Percentiles rank a stretch among this genome's conserved stretches.
Conservation (phyloP, 2,113 vertebrate species). For the Mixornis gularis region DNA sequence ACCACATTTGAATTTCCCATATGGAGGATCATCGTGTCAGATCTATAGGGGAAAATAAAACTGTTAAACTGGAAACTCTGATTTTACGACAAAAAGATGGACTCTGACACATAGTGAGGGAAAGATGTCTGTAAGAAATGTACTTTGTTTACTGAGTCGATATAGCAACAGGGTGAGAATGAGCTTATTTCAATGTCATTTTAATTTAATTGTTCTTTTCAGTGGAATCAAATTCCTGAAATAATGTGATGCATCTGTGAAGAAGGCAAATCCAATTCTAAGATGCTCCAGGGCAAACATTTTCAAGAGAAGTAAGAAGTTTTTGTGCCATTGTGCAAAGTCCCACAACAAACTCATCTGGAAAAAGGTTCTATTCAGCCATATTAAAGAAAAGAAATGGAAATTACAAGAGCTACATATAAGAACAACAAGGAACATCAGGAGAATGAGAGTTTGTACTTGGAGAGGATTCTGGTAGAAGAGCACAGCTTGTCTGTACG, state of each 20-base stretch:
- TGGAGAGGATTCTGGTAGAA: neutral
- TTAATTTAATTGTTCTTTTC: conserved; percentile 44
- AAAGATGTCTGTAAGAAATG: neutral
- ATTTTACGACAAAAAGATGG: neutral
- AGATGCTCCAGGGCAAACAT: neutral
- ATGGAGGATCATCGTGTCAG: neutral
- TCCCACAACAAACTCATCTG: neutral
- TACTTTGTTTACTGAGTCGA: neutral
- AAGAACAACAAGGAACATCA: neutral
- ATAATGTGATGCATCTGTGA: conserved; percentile 27
- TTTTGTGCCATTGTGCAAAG: neutral
- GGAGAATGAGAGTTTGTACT: neutral
- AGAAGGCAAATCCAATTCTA: conserved; percentile 35
- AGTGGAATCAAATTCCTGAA: conserved; percentile 35
- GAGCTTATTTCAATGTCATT: conserved; percentile 39
- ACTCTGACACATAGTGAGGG: conserved; percentile 7
- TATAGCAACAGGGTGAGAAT: neutral
- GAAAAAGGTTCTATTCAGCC: neutral
- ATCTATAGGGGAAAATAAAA: conserved; percentile 50
- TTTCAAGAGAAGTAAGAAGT: neutral
- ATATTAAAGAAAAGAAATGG: neutral
- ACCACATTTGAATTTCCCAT: conserved; percentile 48
- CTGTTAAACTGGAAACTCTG: neutral
- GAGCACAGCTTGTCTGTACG: neutral
- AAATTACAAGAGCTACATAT: neutral